Percentiles rank a stretch among this genome's conserved stretches.
Evolutionary conservation across 2,888 invertebrate genomes (phyloP).

Genomic region (Cheilosia scutellata): DNA sequence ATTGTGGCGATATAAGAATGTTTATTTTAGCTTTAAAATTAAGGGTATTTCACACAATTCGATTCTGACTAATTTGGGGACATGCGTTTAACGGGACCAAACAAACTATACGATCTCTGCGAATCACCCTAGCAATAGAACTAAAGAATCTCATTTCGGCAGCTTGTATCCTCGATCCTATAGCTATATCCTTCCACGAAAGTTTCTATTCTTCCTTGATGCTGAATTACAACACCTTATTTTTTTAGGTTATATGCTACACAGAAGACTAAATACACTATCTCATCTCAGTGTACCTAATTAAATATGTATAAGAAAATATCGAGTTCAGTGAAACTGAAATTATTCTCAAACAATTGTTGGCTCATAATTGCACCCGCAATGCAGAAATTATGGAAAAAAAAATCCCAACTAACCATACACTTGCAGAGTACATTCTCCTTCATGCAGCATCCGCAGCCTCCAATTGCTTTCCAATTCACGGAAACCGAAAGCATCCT

Average conservation of each 20-base stretch:
- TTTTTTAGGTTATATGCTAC: background rate
- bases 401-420: slow-evolving; percentile 30
- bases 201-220: too few relatives aligned
- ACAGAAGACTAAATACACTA: background rate
- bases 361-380: slow-evolving; percentile 68
- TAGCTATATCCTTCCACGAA: too few relatives aligned
- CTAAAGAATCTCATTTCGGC: too few relatives aligned
- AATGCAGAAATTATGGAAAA: slow-evolving; percentile 52
- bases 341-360: slow-evolving; percentile 55
- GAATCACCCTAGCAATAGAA: background rate
- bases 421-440: slow-evolving; percentile 42
- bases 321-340: slow-evolving; percentile 64
- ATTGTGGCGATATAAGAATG: too few relatives aligned
- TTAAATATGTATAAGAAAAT: slow-evolving; percentile 33
- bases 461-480: slow-evolving; percentile 67
- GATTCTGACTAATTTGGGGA: too few relatives aligned
- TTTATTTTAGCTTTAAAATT: too few relatives aligned
- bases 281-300: background rate
- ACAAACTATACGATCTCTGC: too few relatives aligned
- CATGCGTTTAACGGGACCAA: too few relatives aligned
- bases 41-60: too few relatives aligned
- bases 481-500: slow-evolving; percentile 75
- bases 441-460: slow-evolving; percentile 60
- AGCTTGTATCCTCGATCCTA: too few relatives aligned
- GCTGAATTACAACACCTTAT: background rate